Conservation (phyloP, 2,797 vertebrate genomes). For the Ptychobarbus kaznakovi region DNA sequence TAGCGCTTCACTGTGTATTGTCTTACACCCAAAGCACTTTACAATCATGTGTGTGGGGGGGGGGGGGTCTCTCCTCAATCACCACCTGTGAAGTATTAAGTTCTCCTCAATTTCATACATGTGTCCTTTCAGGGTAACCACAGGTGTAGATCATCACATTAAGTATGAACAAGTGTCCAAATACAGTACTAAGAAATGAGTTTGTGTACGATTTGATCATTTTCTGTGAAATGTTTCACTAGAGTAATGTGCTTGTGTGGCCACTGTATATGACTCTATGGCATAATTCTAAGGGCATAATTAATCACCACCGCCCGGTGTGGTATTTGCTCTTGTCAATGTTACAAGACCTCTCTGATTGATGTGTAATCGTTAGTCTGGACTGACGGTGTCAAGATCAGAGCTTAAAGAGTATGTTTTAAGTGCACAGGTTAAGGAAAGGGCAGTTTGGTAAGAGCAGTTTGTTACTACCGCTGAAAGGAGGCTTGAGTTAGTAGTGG, state of each 20-base stretch:
- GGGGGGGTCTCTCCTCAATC: too few relatives aligned
- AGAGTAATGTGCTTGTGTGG: too few relatives aligned
- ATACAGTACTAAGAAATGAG: neutral
- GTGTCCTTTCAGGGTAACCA: neutral
- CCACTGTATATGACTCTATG: neutral
- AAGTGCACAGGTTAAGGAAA: neutral
- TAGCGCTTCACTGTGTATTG: too few relatives aligned
- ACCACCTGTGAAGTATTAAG: neutral
- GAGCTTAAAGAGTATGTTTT: neutral
- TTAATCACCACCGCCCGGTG: neutral
- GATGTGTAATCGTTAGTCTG: neutral
- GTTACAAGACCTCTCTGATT: neutral
- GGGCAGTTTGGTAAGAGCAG: conserved; percentile 15
- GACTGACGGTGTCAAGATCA: neutral
- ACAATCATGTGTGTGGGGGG: too few relatives aligned
- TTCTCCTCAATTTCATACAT: neutral
- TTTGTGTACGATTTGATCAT: neutral
- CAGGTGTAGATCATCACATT: neutral
- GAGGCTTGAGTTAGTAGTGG: neutral
- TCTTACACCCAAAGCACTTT: too few relatives aligned
- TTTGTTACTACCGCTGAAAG: conserved; percentile 16
- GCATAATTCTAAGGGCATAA: neutral
- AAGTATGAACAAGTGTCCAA: neutral
- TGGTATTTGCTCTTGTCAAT: neutral
- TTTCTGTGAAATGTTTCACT: neutral